phyloP scores from a whole-genome alignment of 2,113 vertebrate species.

The Gambusia holbrooki region DNA sequence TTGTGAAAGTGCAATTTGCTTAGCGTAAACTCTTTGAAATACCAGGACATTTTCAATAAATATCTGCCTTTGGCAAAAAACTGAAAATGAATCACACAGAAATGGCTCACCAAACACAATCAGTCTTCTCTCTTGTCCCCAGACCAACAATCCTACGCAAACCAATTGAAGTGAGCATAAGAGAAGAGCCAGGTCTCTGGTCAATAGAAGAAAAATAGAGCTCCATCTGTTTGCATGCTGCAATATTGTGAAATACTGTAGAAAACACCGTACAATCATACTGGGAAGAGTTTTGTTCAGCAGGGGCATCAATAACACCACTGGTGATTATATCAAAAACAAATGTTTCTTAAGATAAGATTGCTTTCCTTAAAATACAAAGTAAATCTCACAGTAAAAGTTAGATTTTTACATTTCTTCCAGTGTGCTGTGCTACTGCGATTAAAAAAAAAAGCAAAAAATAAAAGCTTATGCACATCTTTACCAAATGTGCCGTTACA shows the following conservation, averaged over 20 bases:
- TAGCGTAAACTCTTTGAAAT: neutral
- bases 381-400: neutral
- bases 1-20: neutral
- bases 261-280: too few relatives aligned
- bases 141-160: neutral
- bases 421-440: neutral
- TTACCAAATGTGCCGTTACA: too few relatives aligned
- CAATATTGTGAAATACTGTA: too few relatives aligned
- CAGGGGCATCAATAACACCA: too few relatives aligned
- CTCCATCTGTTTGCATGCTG: too few relatives aligned
- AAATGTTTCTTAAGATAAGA: neutral
- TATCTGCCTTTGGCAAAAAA: neutral
- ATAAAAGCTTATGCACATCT: neutral
- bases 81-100: neutral
- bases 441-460: neutral
- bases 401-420: too few relatives aligned
- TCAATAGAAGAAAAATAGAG: neutral
- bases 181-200: neutral
- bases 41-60: neutral
- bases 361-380: neutral
- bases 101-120: neutral
- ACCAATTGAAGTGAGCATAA: neutral
- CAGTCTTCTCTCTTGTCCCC: neutral
- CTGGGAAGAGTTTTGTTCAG: too few relatives aligned
- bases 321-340: too few relatives aligned